Percentiles rank a stretch among this genome's conserved stretches.
Conservation (phyloP, 1,140 invertebrate species). For the Radopholus similis region DNA sequence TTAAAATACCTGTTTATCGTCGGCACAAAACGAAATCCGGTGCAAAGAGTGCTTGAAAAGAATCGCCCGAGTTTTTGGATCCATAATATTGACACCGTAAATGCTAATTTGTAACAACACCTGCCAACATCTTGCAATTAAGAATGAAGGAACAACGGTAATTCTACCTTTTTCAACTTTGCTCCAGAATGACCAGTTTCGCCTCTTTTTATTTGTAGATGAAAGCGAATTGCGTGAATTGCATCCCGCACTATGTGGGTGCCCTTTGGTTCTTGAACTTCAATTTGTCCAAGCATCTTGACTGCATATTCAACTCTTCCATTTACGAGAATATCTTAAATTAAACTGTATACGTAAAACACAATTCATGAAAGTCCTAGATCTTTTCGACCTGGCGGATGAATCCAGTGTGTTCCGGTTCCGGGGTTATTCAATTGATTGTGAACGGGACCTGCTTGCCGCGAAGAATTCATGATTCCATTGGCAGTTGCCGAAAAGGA, state of each 20-base stretch:
- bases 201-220: constrained; percentile 40
- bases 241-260: constrained; percentile 44
- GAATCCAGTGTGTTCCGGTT: constrained; percentile 30
- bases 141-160: neutral
- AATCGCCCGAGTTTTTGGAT: constrained; percentile 41
- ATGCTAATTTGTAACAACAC: constrained; percentile 50
- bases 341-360: neutral
- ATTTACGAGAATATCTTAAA: constrained; percentile 46
- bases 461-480: constrained; percentile 25
- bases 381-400: constrained; percentile 43
- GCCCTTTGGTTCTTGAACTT: constrained; percentile 49
- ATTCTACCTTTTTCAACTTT: constrained; percentile 49
- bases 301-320: constrained; percentile 50
- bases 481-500: constrained; percentile 43
- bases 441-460: constrained; percentile 6
- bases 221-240: constrained; percentile 49
- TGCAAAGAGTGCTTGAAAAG: constrained; percentile 39
- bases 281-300: constrained; percentile 43
- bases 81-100: constrained; percentile 40
- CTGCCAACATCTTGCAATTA: constrained; percentile 33
- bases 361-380: neutral
- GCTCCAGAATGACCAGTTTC: constrained; percentile 42
- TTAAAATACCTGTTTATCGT: constrained; percentile 47
- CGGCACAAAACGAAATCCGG: constrained; percentile 54
- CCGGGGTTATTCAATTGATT: neutral